These are phyloP conservation scores for Drosophila merina DNA, from an alignment of 2,888 invertebrate genomes.

Conservation along the genomic window DNA sequence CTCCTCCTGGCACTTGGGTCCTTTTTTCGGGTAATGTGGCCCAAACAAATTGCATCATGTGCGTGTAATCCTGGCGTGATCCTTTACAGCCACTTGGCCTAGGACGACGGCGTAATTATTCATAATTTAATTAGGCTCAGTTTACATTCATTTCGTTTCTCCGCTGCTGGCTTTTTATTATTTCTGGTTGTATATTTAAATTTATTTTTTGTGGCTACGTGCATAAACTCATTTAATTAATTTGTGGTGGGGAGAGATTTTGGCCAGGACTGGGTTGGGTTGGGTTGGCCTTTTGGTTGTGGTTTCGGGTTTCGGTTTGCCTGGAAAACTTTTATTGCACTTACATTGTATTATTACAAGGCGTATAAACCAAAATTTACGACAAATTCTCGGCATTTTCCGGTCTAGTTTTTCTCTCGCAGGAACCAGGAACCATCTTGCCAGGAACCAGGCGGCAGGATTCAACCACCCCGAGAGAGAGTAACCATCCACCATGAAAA, in stretches of 20 bases:
- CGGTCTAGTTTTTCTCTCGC: constrained; percentile 6
- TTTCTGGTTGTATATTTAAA: constrained; percentile 54
- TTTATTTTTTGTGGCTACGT: constrained; percentile 71
- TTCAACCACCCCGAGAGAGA: constrained; percentile 55
- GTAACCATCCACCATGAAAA: constrained; percentile 20
- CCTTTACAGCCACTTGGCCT: constrained; percentile 55
- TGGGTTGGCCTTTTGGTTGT: neutral
- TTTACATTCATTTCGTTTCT: constrained; percentile 58
- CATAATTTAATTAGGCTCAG: constrained; percentile 82
- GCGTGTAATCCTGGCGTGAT: constrained; percentile 70
- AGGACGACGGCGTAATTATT: constrained; percentile 71
- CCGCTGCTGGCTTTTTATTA: constrained; percentile 33
- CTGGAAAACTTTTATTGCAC: constrained; percentile 58
- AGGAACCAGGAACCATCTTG: constrained; percentile 27
- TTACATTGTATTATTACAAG: constrained; percentile 47
- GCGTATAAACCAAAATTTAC: constrained; percentile 53
- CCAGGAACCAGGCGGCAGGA: constrained; percentile 9
- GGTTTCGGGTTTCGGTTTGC: constrained; percentile 20
- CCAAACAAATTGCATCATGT: constrained; percentile 80
- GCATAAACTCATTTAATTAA: constrained; percentile 82
- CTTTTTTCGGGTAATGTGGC: constrained; percentile 54
- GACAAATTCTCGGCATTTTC: constrained; percentile 43
- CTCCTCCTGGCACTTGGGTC: neutral
- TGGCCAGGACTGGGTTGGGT: constrained; percentile 23
- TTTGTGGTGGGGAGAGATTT: constrained; percentile 16